phyloP scores from a whole-genome alignment of 2,113 vertebrate genomes.

The Anas platyrhynchos region DNA sequence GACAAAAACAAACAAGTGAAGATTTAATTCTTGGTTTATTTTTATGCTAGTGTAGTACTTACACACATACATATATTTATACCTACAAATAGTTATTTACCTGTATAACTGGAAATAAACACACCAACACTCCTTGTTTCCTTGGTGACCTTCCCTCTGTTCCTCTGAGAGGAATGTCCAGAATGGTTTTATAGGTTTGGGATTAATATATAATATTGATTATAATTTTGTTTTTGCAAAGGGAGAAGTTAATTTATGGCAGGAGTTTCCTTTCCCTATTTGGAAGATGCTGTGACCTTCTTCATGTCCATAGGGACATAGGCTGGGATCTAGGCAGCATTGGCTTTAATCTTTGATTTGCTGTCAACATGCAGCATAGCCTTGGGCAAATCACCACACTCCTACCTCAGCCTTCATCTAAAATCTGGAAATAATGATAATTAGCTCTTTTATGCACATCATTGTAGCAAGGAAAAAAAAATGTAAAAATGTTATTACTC shows the following conservation, averaged over 20 bases:
- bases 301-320: too few relatives aligned
- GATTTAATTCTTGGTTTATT: not conserved
- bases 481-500: not conserved
- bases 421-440: not conserved
- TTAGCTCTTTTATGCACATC: not conserved
- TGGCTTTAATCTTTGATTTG: not conserved
- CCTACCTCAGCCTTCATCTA: not conserved
- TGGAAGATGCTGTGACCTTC: not conserved
- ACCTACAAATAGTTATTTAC: not conserved
- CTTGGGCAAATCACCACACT: not conserved
- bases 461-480: not conserved
- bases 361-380: accelerated
- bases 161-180: not conserved
- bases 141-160: not conserved
- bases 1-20: not conserved
- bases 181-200: not conserved
- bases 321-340: not conserved
- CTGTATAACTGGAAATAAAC: not conserved
- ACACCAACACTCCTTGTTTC: not conserved
- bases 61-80: not conserved
- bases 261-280: not conserved
- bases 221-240: not conserved
- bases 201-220: not conserved
- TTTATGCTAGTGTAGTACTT: not conserved
- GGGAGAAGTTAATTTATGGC: not conserved